Evolutionary conservation across 2,113 vertebrate genomes (phyloP).

Genomic region (Apus apus): DNA sequence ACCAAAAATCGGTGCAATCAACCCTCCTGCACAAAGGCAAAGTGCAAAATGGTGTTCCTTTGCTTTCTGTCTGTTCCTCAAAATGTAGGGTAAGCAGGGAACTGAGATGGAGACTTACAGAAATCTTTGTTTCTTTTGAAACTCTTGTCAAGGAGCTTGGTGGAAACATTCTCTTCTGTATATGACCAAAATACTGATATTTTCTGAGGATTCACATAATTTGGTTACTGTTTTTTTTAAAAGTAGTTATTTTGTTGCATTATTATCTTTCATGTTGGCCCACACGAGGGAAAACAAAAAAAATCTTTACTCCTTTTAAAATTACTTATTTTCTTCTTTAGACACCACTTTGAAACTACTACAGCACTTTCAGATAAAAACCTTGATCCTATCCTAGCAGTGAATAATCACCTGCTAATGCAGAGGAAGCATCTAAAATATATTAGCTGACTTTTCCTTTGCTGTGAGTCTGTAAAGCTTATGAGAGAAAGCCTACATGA

Average conservation of each 20-base stretch:
- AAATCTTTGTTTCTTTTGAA: not conserved
- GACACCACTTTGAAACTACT: not conserved
- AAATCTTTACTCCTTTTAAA: not conserved
- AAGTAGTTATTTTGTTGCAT: not conserved
- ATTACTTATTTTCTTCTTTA: not conserved
- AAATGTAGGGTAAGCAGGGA: not conserved
- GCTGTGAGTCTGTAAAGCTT: not conserved
- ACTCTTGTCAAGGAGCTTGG: not conserved
- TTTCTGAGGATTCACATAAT: not conserved
- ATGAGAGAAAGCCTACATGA: not conserved
- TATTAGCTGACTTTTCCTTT: not conserved
- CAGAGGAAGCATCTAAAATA: not conserved
- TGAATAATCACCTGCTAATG: not conserved
- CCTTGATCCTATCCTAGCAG: not conserved
- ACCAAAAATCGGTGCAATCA: not conserved
- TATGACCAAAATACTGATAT: not conserved
- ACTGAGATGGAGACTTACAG: not conserved
- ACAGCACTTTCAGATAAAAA: not conserved
- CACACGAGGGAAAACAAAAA: not conserved
- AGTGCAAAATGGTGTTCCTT: not conserved
- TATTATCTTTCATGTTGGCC: not conserved
- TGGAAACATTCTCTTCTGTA: not conserved
- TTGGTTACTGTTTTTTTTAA: not conserved
- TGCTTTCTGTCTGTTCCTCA: not conserved
- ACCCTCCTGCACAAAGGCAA: not conserved